These are phyloP conservation scores for Pleuronectes platessa DNA, from an alignment of 2,113 vertebrate species.

Conservation along the genomic window DNA sequence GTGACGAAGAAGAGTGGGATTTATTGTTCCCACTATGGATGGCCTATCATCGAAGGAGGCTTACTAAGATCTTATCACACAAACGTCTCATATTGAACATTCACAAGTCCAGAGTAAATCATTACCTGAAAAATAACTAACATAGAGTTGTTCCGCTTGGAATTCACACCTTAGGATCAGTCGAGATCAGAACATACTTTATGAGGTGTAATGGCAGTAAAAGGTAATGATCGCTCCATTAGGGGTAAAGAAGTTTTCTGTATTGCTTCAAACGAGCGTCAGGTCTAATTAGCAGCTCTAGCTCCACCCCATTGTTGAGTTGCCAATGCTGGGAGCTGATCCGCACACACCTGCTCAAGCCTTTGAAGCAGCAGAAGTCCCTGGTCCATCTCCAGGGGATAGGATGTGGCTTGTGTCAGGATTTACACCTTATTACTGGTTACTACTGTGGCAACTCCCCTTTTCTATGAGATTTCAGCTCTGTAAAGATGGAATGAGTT, in stretches of 20 bases:
- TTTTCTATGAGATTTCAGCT: constrained; percentile 10
- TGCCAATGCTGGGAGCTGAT: constrained; percentile 51
- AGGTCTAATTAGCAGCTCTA: constrained; percentile 17
- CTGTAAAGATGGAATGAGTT: too few relatives aligned
- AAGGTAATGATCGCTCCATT: constrained; percentile 53
- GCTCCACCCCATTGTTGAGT: constrained; percentile 7
- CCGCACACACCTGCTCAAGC: constrained; percentile 21
- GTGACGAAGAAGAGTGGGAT: neutral
- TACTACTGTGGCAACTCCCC: neutral
- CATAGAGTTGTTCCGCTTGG: neutral
- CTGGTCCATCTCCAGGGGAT: constrained; percentile 27
- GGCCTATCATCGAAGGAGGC: too few relatives aligned
- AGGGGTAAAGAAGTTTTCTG: constrained; percentile 33
- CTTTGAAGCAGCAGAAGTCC: constrained; percentile 45
- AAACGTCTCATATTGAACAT: neutral
- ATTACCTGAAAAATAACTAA: neutral
- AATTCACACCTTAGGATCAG: constrained; percentile 45
- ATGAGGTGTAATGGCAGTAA: constrained; percentile 55
- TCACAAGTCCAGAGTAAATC: neutral
- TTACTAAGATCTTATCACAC: too few relatives aligned
- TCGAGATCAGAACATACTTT: constrained; percentile 52
- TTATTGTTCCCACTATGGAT: neutral
- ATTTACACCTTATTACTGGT: constrained; percentile 30
- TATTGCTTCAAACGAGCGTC: constrained; percentile 26
- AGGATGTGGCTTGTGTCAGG: constrained; percentile 32